These are phyloP conservation scores for Rana temporaria DNA, from an alignment of 2,113 vertebrate species.

Conservation along the genomic window DNA sequence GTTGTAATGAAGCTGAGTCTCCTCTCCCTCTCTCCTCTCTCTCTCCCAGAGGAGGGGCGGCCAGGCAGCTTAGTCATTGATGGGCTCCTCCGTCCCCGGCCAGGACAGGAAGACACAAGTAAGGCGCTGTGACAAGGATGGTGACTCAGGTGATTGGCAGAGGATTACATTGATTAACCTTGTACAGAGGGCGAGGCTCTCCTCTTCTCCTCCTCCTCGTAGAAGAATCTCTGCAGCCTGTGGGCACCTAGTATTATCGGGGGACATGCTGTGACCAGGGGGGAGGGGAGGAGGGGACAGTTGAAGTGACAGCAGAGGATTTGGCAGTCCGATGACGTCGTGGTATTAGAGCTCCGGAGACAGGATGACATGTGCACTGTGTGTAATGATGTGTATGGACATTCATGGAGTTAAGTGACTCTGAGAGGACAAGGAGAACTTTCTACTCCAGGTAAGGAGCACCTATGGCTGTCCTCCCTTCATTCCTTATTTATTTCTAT, in stretches of 20 bases:
- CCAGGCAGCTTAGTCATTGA: background rate
- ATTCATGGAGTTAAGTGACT: too few relatives aligned
- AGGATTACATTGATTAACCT: conserved; percentile 48
- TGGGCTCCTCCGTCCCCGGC: background rate
- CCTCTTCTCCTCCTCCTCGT: conserved; percentile 21
- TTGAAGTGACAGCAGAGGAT: background rate
- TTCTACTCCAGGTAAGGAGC: too few relatives aligned
- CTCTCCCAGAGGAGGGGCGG: background rate
- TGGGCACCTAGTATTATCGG: background rate
- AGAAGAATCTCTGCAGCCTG: background rate
- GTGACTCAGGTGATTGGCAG: conserved; percentile 9
- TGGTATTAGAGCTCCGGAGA: background rate
- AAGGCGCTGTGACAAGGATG: conserved; percentile 12
- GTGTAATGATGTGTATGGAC: too few relatives aligned
- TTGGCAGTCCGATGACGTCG: background rate
- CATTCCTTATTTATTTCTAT: too few relatives aligned
- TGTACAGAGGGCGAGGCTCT: conserved; percentile 49
- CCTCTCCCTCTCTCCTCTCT: too few relatives aligned
- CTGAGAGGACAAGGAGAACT: too few relatives aligned
- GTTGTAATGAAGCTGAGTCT: conserved; percentile 25
- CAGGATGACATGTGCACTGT: background rate
- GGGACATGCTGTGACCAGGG: background rate
- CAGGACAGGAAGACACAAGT: background rate
- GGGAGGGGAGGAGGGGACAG: background rate
- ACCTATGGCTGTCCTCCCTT: too few relatives aligned